A percentile compares a stretch with the other conserved stretches of the same genome.
Conservation (phyloP, 2,888 invertebrate genomes). For the Dynastes tityus region DNA sequence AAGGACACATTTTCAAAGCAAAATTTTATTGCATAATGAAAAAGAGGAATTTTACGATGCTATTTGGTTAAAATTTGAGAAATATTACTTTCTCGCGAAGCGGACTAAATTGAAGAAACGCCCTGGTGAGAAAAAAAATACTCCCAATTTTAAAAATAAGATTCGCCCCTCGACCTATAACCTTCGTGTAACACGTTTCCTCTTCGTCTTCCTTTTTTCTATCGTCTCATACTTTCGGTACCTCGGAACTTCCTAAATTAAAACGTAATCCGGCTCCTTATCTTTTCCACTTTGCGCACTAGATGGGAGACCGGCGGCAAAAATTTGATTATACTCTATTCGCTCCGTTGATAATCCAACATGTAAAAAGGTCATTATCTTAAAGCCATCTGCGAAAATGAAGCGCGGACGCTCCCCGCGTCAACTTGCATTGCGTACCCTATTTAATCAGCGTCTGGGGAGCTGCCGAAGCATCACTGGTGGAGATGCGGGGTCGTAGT, state of each 20-base stretch:
- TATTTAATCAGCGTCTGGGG: slow-evolving; percentile 44
- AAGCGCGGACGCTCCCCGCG: not conserved
- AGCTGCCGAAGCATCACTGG: slow-evolving; percentile 29
- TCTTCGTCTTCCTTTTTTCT: not conserved
- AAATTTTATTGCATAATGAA: too few species aligned
- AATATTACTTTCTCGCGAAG: too few species aligned
- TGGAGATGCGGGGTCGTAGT: not conserved
- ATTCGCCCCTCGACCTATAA: not conserved
- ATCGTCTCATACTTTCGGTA: not conserved
- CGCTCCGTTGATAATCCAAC: slow-evolving; percentile 33
- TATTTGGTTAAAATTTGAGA: too few species aligned
- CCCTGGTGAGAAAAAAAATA: too few species aligned
- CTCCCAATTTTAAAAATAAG: too few species aligned
- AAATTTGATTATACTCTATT: slow-evolving; percentile 41
- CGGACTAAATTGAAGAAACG: too few species aligned
- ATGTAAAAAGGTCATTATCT: slow-evolving; percentile 46
- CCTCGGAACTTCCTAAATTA: slow-evolving; percentile 26
- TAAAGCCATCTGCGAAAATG: slow-evolving; percentile 41
- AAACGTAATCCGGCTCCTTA: slow-evolving; percentile 20
- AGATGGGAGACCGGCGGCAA: slow-evolving; percentile 2
- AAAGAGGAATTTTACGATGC: too few species aligned
- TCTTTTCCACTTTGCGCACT: slow-evolving; percentile 21
- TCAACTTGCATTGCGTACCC: slow-evolving; percentile 14
- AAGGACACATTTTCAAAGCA: too few species aligned
- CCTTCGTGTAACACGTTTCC: not conserved